Conservation (phyloP, 2,888 invertebrate species). For the Boloria selene region DNA sequence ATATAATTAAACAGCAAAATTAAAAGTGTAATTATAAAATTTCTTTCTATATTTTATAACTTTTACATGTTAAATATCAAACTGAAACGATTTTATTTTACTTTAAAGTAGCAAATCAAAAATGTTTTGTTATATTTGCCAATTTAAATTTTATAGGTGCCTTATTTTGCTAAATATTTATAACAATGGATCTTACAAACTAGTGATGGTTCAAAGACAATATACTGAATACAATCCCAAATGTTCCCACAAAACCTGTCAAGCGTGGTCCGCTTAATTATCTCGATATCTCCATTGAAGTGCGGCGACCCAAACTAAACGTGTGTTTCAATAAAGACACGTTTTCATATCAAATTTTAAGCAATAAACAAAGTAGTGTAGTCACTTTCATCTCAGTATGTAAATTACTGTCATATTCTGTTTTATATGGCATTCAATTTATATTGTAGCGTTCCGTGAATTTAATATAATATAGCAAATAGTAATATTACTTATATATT, state of each 20-base stretch:
- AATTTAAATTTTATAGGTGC: not conserved
- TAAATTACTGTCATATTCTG: not conserved
- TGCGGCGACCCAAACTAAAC: slow-evolving; percentile 28
- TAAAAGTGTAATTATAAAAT: not conserved
- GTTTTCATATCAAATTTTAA: slow-evolving; percentile 13
- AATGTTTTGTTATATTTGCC: too few relatives aligned
- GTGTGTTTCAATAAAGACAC: slow-evolving; percentile 14
- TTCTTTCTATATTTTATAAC: not conserved
- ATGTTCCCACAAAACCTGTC: slow-evolving; percentile 32
- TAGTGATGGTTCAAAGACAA: slow-evolving; percentile 29
- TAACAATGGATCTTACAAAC: slow-evolving; percentile 3
- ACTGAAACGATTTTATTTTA: too few relatives aligned
- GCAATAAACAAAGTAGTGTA: not conserved
- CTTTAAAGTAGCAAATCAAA: too few relatives aligned
- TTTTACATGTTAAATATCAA: too few relatives aligned
- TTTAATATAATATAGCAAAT: too few relatives aligned
- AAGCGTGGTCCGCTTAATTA: slow-evolving; percentile 34
- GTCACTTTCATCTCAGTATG: not conserved
- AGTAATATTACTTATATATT: too few relatives aligned
- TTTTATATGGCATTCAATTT: too few relatives aligned
- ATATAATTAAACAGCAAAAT: too few relatives aligned
- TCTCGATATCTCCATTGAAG: slow-evolving; percentile 33
- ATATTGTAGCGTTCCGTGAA: too few relatives aligned
- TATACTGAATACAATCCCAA: slow-evolving; percentile 24
- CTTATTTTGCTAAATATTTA: not conserved